Percentiles rank a stretch among this genome's conserved stretches.
Conservation (phyloP, 2,113 vertebrate species). For the Mustela lutreola region DNA sequence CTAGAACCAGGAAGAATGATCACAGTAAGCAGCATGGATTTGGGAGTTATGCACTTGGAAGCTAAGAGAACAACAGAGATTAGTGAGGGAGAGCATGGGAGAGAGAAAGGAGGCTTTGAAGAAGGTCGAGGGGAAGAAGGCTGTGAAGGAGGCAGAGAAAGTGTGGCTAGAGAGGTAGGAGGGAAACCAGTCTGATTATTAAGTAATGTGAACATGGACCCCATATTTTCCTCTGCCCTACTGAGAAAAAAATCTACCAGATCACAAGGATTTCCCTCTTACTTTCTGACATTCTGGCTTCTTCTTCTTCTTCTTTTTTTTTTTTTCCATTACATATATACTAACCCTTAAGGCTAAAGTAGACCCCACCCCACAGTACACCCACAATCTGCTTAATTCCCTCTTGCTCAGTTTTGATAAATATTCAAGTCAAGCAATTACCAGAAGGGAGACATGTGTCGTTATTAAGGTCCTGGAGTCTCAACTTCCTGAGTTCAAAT, state of each 20-base stretch:
- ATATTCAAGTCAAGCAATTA: not conserved
- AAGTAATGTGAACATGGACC: not conserved
- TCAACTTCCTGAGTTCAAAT: not conserved
- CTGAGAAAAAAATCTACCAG: not conserved
- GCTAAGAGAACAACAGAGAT: not conserved
- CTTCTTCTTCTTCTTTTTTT: not conserved
- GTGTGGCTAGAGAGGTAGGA: no score
- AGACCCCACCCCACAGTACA: not conserved
- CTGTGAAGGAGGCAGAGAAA: not conserved
- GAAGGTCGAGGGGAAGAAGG: not conserved
- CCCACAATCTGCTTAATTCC: not conserved
- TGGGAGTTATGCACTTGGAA: not conserved
- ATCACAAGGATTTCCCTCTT: not conserved
- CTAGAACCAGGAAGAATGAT: slow-evolving; percentile 41
- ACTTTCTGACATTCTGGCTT: not conserved
- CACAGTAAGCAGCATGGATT: not conserved
- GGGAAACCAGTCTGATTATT: not conserved
- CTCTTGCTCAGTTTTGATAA: not conserved
- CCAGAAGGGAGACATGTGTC: not conserved
- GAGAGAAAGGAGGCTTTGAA: not conserved
- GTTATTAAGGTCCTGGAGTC: not conserved
- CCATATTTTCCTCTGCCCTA: not conserved
- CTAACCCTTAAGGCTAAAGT: not conserved
- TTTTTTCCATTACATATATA: not conserved
- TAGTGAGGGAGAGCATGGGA: not conserved